These are phyloP conservation scores for Poeciliopsis presidionis DNA, from an alignment of 2,797 vertebrate genomes.

Conservation along the genomic window DNA sequence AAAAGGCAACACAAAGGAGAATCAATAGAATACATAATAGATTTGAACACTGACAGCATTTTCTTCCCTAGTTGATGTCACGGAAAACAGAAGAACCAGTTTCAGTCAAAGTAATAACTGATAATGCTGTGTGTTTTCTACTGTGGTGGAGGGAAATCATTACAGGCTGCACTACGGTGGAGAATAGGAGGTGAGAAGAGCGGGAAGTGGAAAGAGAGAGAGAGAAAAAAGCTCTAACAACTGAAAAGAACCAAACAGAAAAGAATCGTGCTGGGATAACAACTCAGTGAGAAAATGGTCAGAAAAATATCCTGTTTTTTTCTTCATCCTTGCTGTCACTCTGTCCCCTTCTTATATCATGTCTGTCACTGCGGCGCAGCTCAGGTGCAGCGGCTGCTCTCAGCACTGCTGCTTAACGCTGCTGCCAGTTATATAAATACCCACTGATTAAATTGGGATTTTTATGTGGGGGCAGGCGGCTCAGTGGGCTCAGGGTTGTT, in stretches of 20 bases:
- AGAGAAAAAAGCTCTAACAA: not conserved
- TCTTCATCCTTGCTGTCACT: not conserved
- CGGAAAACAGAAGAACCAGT: not conserved
- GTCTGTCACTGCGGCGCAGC: not conserved
- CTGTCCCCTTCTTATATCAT: conserved; percentile 3
- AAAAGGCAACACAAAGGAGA: not conserved
- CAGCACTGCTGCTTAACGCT: not conserved
- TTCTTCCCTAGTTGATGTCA: not conserved
- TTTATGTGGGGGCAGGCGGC: not conserved
- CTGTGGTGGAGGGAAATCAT: not conserved
- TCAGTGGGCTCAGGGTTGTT: not conserved
- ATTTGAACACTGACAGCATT: not conserved
- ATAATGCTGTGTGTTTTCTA: not conserved
- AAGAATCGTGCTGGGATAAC: conserved; percentile 14
- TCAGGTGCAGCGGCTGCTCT: not conserved
- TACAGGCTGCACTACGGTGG: not conserved
- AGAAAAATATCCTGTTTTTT: conserved; percentile 2
- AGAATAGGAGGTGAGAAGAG: not conserved
- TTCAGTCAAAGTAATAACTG: not conserved
- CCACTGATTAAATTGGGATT: conserved; percentile 12
- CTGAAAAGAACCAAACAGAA: conserved; percentile 1
- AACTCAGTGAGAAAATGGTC: not conserved
- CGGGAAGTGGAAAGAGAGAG: not conserved
- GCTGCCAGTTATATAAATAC: conserved; percentile 1
- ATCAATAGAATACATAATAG: not conserved